Conservation (phyloP, 2,888 invertebrate species). For the Spilosoma lubricipeda region DNA sequence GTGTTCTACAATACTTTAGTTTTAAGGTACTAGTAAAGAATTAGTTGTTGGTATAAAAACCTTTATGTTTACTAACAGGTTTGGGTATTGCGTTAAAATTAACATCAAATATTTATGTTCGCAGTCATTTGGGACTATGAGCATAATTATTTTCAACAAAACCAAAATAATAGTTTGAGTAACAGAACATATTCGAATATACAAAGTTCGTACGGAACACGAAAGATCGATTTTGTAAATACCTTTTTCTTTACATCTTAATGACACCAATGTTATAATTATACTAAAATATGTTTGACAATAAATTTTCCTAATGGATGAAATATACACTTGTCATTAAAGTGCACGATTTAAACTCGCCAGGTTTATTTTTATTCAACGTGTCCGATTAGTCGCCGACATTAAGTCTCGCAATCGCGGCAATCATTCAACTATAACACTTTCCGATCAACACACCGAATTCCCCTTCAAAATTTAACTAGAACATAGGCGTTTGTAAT, state of each 20-base stretch:
- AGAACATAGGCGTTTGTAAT: slow-evolving; percentile 69
- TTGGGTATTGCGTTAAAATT: too few relatives aligned
- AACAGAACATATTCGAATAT: too few relatives aligned
- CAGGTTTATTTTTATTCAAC: slow-evolving; percentile 12
- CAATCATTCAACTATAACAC: slow-evolving; percentile 47
- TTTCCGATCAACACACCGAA: slow-evolving; percentile 37
- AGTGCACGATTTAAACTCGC: background rate
- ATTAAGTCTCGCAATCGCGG: slow-evolving; percentile 42
- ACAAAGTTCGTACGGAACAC: too few relatives aligned
- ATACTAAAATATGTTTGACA: background rate
- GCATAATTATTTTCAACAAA: too few relatives aligned
- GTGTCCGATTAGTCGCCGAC: slow-evolving; percentile 40
- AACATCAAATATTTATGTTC: too few relatives aligned
- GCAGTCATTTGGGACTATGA: too few relatives aligned
- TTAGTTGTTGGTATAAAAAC: too few relatives aligned
- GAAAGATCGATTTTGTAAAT: too few relatives aligned
- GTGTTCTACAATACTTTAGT: background rate
- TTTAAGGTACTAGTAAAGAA: background rate
- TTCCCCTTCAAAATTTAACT: slow-evolving; percentile 51
- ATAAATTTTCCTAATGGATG: background rate
- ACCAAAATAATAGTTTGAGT: too few relatives aligned
- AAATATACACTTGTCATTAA: background rate
- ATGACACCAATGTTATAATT: too few relatives aligned
- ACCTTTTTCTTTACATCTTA: too few relatives aligned
- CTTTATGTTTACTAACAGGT: background rate